Evolutionary conservation across 2,797 vertebrate genomes (phyloP), one percentile per base, ranked within the genome.

Genomic region (Melopsittacus undulatus): DNA sequence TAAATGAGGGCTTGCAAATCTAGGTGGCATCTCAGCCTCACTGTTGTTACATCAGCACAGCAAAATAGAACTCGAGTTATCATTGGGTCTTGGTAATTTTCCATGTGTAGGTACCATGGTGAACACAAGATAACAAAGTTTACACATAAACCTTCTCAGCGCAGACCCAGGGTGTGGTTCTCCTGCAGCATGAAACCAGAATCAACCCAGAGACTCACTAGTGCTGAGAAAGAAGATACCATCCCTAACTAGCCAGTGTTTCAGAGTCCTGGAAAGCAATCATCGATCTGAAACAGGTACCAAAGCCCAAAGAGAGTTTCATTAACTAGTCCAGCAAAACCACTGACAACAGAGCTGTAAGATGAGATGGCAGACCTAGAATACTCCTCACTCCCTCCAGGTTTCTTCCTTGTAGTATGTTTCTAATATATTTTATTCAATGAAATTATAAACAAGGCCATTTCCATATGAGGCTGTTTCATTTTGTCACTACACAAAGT

Each of bases 371-470:
- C 46, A 86, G 79, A 63, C 26, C 75, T 68, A 74, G 76, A 94
- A 69, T 22, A 72, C 24, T 82, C 43, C 59, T 87, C 30, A 19
- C 9, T 56, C 49, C 54, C 67, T 81, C 34, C 75, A 54, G n/a
- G 51, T 64, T 79, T 79, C 46, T 21, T 83, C 56, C 57, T 83
- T 40, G 43, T 14, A 62, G 36, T 17, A 34, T 56, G 17, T 83
- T 92, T 75, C 77, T 75, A 78, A 70, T n/a, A 74, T 51, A 30
- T 81, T 83, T 72, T 72, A 86, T 70, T 36, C 81, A 90, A 9
- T 38, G 17, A 77, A 59, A 90, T 64, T 38, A 80, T 48, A 67
- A 84, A 56, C 19, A 69, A 43, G 51, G 43, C 24, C 13, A n/a
- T 82, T 92, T 91, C 70, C 74, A 69, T 43, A 75, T 7, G 24